These are phyloP conservation scores for Amphibalanus amphitrite DNA, from an alignment of 1,140 invertebrate genomes.

Conservation along the genomic window DNA sequence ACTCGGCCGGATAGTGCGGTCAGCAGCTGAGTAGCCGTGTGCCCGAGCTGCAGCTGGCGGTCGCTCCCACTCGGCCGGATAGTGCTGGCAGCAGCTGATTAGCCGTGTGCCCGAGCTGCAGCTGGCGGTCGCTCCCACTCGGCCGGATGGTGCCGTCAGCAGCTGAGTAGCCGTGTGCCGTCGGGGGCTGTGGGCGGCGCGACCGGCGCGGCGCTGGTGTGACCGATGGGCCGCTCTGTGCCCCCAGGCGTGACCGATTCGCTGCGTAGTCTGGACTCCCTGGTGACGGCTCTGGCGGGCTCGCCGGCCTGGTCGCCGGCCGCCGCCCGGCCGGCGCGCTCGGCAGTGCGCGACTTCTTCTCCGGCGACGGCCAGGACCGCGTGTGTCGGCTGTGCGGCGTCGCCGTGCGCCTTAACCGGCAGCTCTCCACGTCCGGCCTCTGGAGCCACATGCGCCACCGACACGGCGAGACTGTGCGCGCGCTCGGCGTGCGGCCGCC, in stretches of 20 bases:
- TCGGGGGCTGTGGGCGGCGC: too few relatives aligned
- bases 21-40: too few relatives aligned
- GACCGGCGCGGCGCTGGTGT: not conserved
- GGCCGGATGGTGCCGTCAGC: too few relatives aligned
- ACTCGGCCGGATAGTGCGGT: too few relatives aligned
- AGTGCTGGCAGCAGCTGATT: too few relatives aligned
- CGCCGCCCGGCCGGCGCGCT: not conserved
- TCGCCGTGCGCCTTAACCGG: not conserved
- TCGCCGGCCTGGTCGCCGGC: too few relatives aligned
- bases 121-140: too few relatives aligned
- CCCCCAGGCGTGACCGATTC: not conserved
- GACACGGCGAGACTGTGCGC: not conserved
- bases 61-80: too few relatives aligned
- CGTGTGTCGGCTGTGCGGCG: not conserved
- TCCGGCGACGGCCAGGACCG: not conserved
- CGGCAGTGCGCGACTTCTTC: not conserved
- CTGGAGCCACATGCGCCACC: not conserved
- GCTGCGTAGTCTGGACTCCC: not conserved
- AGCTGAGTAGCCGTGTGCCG: too few relatives aligned
- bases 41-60: too few relatives aligned
- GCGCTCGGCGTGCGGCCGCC: not conserved
- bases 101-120: too few relatives aligned
- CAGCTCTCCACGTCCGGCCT: not conserved
- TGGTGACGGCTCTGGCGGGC: not conserved
- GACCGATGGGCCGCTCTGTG: not conserved